Evolutionary conservation across 2,113 vertebrate genomes (phyloP).

Genomic region (Cyprinodon tularosa): DNA sequence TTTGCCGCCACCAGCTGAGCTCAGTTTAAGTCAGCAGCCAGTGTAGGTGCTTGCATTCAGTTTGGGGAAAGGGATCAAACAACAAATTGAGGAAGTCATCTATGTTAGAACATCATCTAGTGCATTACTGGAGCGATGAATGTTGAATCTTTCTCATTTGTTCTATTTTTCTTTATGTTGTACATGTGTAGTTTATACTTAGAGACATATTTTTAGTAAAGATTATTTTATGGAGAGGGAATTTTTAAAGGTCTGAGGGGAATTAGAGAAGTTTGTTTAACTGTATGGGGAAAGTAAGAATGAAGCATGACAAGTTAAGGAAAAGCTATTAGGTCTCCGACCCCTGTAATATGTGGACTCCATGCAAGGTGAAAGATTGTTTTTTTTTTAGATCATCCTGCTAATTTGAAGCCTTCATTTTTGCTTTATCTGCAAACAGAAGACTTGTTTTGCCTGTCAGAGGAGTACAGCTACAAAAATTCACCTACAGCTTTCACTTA

Average conservation of each 20-base stretch:
- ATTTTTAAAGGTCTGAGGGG: conserved; percentile 34
- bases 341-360: conserved; percentile 16
- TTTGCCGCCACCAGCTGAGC: conserved; percentile 63
- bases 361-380: conserved; percentile 52
- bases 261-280: conserved; percentile 19
- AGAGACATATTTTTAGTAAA: conserved; percentile 28
- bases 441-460: conserved; percentile 67
- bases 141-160: conserved; percentile 25
- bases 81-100: conserved; percentile 31
- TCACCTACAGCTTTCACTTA: conserved; percentile 37
- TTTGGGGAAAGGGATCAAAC: conserved; percentile 58
- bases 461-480: conserved; percentile 16
- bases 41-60: conserved; percentile 38
- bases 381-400: conserved; percentile 25
- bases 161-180: conserved; percentile 28
- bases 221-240: conserved; percentile 28
- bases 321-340: conserved; percentile 9
- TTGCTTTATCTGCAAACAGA: conserved; percentile 38
- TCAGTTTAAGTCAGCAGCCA: conserved; percentile 58
- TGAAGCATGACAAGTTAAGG: conserved; percentile 2
- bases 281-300: neutral
- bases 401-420: conserved; percentile 19
- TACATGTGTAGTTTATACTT: conserved; percentile 50
- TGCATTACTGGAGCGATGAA: conserved; percentile 38
- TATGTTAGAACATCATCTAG: conserved; percentile 42